Percentiles rank a stretch among this genome's conserved stretches.
These are phyloP conservation scores for Idaea aversata DNA, from an alignment of 2,888 invertebrate species.

Conservation along the genomic window DNA sequence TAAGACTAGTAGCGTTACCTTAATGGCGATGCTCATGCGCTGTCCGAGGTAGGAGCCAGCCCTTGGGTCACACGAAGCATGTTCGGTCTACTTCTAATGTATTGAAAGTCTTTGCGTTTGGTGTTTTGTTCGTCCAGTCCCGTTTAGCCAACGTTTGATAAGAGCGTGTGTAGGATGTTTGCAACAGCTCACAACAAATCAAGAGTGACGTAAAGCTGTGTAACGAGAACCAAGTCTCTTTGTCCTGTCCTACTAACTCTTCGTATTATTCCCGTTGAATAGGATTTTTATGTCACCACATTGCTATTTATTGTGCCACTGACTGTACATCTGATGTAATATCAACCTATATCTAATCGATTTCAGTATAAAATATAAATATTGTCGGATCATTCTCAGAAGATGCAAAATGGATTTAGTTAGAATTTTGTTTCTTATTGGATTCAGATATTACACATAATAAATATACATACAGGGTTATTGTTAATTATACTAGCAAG, in stretches of 20 bases:
- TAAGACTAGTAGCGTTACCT: too few relatives aligned
- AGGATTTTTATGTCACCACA: slow-evolving; percentile 39
- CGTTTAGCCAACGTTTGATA: not conserved
- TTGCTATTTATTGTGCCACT: slow-evolving; percentile 26
- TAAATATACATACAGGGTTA: too few relatives aligned
- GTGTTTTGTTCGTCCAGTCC: slow-evolving; percentile 4
- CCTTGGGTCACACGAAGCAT: too few relatives aligned
- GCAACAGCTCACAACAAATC: slow-evolving; percentile 52
- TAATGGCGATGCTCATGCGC: too few relatives aligned
- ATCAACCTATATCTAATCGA: not conserved
- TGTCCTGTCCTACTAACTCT: slow-evolving; percentile 55
- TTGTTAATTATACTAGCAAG: too few relatives aligned
- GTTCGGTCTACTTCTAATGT: too few relatives aligned
- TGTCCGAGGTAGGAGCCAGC: too few relatives aligned
- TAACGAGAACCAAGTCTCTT: slow-evolving; percentile 44
- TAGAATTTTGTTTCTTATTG: too few relatives aligned
- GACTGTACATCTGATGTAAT: not conserved
- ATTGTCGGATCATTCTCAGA: too few relatives aligned
- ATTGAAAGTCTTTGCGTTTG: too few relatives aligned
- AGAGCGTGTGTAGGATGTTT: slow-evolving; percentile 39
- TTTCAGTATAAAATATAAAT: not conserved
- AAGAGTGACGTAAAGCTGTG: slow-evolving; percentile 45
- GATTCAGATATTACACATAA: too few relatives aligned
- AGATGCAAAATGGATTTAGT: too few relatives aligned
- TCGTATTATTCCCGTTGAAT: slow-evolving; percentile 43